Conservation (phyloP, 2,113 vertebrate species). For the Chauna torquata region DNA sequence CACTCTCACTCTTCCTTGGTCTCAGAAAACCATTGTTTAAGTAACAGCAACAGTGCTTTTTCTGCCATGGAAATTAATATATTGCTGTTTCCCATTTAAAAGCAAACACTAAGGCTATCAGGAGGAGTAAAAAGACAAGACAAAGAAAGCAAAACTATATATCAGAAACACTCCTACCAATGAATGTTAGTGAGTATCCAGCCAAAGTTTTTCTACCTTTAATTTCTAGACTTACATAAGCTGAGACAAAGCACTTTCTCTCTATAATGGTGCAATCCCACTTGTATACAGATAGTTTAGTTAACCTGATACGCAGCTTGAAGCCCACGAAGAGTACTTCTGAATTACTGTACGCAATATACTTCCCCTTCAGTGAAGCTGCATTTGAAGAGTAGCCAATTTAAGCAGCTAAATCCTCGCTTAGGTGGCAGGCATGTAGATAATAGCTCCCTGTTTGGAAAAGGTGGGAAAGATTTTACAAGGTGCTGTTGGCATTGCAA, state of each 20-base stretch:
- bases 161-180: neutral
- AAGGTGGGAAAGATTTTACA: constrained; percentile 1
- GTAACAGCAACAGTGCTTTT: neutral
- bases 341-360: neutral
- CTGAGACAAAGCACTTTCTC: neutral
- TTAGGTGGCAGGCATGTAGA: neutral
- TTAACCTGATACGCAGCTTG: neutral
- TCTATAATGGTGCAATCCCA: neutral
- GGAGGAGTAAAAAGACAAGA: neutral
- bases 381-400: neutral
- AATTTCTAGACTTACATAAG: neutral
- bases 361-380: neutral
- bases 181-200: neutral
- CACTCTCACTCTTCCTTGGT: neutral
- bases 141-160: neutral
- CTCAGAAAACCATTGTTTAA: neutral
- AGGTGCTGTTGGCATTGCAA: neutral
- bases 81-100: neutral
- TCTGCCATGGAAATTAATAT: neutral
- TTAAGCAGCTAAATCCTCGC: neutral
- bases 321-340: neutral
- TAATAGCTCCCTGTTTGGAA: neutral
- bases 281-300: neutral
- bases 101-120: neutral
- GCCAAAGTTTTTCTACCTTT: neutral